These are phyloP conservation scores for Macrosiphum euphorbiae DNA, from an alignment of 2,888 invertebrate species.

Conservation along the genomic window DNA sequence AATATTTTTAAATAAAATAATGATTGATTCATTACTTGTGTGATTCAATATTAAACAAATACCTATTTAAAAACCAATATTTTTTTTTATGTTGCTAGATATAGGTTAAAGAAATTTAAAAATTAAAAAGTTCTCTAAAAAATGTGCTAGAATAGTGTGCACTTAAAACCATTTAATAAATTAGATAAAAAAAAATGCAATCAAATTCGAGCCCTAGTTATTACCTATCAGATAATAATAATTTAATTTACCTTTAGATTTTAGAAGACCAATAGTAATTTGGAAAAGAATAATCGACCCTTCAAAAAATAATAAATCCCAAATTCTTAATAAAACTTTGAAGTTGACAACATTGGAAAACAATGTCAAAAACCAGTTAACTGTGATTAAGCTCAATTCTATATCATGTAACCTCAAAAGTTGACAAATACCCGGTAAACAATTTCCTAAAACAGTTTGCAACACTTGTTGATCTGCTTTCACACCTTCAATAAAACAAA, in stretches of 20 bases:
- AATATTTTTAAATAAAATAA: not conserved
- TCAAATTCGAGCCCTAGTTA: not conserved
- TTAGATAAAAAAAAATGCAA: not conserved
- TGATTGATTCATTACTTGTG: not conserved
- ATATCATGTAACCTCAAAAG: slow-evolving; percentile 94
- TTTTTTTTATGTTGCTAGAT: not conserved
- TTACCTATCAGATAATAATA: not conserved
- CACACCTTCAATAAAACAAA: slow-evolving; percentile 75
- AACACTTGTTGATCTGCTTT: slow-evolving; percentile 98
- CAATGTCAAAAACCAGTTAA: slow-evolving; percentile 97
- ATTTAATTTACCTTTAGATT: slow-evolving; percentile 75
- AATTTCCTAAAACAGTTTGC: slow-evolving; percentile 89
- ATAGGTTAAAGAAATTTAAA: not conserved
- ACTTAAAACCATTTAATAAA: not conserved
- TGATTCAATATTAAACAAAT: not conserved
- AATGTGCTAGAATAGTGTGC: not conserved
- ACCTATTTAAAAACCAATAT: not conserved
- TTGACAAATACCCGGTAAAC: slow-evolving; percentile 89
- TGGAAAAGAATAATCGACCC: slow-evolving; percentile 96
- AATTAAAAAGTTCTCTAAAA: not conserved
- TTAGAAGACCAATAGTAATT: slow-evolving; percentile 93
- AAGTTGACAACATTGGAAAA: slow-evolving; percentile 97
- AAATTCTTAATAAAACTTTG: slow-evolving; percentile 91
- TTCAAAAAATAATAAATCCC: slow-evolving; percentile 98
- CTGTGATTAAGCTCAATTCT: slow-evolving; percentile 93